A percentile compares a stretch with the other conserved stretches of the same genome.
Evolutionary conservation across 2,888 invertebrate species (phyloP).

Genomic region (Lypha dubia): DNA sequence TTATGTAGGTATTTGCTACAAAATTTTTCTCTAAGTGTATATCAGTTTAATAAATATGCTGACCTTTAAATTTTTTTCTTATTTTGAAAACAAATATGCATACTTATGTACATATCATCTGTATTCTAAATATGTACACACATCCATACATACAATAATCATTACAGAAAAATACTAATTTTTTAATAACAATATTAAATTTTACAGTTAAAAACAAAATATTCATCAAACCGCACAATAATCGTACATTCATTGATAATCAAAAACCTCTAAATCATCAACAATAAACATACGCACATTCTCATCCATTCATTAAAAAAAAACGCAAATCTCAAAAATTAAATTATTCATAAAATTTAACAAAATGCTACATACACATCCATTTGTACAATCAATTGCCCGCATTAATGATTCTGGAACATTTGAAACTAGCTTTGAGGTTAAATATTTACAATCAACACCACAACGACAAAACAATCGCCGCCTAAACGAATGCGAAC

Average conservation of each 20-base stretch:
- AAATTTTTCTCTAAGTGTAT: conserved; percentile 10
- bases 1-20: neutral
- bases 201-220: conserved; percentile 39
- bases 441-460: conserved; percentile 79
- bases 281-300: conserved; percentile 21
- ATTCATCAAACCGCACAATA: conserved; percentile 25
- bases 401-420: conserved; percentile 82
- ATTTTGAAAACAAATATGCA: neutral
- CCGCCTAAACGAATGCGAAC: conserved; percentile 80
- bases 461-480: conserved; percentile 76
- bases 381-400: conserved; percentile 80
- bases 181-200: conserved; percentile 12
- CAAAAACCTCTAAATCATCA: conserved; percentile 36
- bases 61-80: conserved; percentile 14
- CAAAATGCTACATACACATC: conserved; percentile 61
- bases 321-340: conserved; percentile 1
- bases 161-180: neutral
- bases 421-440: conserved; percentile 83
- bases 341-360: conserved; percentile 49
- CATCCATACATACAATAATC: neutral
- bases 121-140: too few species aligned
- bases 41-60: conserved; percentile 14
- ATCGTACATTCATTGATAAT: conserved; percentile 43
- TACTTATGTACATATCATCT: too few species aligned
- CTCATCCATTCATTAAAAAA: neutral